These are phyloP conservation scores for Prolemur simus DNA, from an alignment of 2,113 vertebrate genomes.

Conservation along the genomic window DNA sequence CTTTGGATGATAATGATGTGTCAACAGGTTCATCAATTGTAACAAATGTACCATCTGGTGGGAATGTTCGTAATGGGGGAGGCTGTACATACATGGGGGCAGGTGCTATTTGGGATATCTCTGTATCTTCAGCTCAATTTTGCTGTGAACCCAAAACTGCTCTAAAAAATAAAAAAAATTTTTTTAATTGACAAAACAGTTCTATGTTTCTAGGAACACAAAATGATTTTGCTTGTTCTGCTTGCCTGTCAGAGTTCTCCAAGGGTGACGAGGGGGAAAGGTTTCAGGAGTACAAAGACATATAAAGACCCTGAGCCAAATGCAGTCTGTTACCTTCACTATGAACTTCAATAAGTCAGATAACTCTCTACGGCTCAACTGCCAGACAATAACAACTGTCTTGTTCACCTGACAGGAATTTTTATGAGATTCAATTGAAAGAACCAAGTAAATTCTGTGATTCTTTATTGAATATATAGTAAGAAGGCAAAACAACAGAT, in stretches of 20 bases:
- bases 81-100: not conserved
- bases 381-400: not conserved
- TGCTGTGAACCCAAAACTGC: not conserved
- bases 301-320: not conserved
- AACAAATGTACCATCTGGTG: not conserved
- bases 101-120: not conserved
- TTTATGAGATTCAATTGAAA: slow-evolving; percentile 3
- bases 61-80: not conserved
- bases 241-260: not conserved
- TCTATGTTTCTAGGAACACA: not conserved
- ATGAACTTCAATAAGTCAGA: not conserved
- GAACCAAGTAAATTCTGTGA: not conserved
- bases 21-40: not conserved
- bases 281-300: not conserved
- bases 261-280: not conserved
- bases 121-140: not conserved
- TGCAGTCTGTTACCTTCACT: not conserved
- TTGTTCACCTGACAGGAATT: not conserved
- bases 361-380: not conserved
- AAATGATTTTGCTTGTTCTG: not conserved
- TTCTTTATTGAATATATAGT: not conserved
- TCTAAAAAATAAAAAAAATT: not conserved
- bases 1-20: not conserved
- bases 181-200: not conserved
- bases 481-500: not conserved